These are phyloP conservation scores for Tricholaema leucomelas DNA, from an alignment of 2,113 vertebrate species.

Conservation along the genomic window DNA sequence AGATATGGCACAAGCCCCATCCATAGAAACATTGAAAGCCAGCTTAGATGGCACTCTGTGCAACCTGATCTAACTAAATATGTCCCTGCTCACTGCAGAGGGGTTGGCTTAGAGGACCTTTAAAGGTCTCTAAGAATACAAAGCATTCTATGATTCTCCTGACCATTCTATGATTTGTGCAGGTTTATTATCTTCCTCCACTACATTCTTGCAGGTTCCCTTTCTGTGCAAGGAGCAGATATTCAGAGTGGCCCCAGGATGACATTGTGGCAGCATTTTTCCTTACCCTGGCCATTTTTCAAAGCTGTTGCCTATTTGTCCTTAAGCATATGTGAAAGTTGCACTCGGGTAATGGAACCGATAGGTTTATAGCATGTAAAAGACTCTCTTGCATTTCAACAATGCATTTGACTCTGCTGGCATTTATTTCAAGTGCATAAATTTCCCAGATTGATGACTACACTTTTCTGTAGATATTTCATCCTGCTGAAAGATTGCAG, in stretches of 20 bases:
- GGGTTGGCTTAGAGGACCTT: too few species aligned
- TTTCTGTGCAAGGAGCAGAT: background rate
- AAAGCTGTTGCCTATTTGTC: background rate
- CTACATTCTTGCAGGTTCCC: background rate
- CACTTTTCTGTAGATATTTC: background rate
- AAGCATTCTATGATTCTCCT: too few species aligned
- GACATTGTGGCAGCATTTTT: background rate
- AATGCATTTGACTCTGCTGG: background rate
- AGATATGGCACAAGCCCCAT: too few species aligned
- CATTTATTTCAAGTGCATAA: background rate
- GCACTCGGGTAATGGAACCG: background rate
- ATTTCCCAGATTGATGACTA: background rate
- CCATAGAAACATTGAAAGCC: too few species aligned
- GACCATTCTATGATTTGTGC: too few species aligned
- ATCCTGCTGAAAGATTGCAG: background rate
- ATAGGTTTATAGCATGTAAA: background rate
- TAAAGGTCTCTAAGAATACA: too few species aligned
- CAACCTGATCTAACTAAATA: too few species aligned
- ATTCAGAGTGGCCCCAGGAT: background rate
- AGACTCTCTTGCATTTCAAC: background rate
- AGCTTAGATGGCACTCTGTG: too few species aligned
- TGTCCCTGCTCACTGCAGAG: too few species aligned
- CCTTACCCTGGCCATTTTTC: background rate
- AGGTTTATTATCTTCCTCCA: too few species aligned
- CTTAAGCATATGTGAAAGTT: background rate